These are phyloP conservation scores for Dryadula phaetusa DNA, from an alignment of 2,888 invertebrate species.

Conservation along the genomic window DNA sequence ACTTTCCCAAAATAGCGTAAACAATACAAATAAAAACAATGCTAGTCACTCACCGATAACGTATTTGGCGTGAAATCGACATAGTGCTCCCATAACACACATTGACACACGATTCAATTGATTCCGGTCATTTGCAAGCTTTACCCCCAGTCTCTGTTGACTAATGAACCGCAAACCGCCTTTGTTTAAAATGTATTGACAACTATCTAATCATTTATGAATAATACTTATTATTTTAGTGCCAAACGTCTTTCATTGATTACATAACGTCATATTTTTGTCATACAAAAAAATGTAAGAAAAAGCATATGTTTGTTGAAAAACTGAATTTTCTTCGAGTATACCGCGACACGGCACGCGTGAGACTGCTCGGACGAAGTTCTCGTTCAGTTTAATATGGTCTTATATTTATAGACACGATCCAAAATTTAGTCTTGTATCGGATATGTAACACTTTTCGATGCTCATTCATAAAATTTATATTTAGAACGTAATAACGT, in stretches of 20 bases:
- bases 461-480: slow-evolving; percentile 42
- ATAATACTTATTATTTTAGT: slow-evolving; percentile 25
- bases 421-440: slow-evolving; percentile 50
- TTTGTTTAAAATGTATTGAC: background rate
- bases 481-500: slow-evolving; percentile 33
- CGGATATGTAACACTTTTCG: slow-evolving; percentile 42
- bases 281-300: slow-evolving; percentile 40
- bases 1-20: background rate
- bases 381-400: slow-evolving; percentile 58
- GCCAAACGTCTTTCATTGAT: slow-evolving; percentile 37
- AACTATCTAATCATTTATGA: slow-evolving; percentile 13
- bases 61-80: slow-evolving; percentile 78
- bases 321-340: slow-evolving; percentile 44
- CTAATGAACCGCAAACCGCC: slow-evolving; percentile 18
- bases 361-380: slow-evolving; percentile 60
- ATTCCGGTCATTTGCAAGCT: slow-evolving; percentile 31
- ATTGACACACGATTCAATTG: slow-evolving; percentile 49
- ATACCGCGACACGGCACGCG: slow-evolving; percentile 62
- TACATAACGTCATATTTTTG: slow-evolving; percentile 30
- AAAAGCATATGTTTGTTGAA: slow-evolving; percentile 32
- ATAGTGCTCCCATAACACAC: slow-evolving; percentile 80
- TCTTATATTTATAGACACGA: slow-evolving; percentile 70
- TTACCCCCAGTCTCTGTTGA: slow-evolving; percentile 13
- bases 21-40: slow-evolving; percentile 13
- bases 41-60: slow-evolving; percentile 69